A percentile compares a stretch with the other conserved stretches of the same genome.
Conservation (phyloP, 2,888 invertebrate species). For the Thecocarcelia acutangulata region DNA sequence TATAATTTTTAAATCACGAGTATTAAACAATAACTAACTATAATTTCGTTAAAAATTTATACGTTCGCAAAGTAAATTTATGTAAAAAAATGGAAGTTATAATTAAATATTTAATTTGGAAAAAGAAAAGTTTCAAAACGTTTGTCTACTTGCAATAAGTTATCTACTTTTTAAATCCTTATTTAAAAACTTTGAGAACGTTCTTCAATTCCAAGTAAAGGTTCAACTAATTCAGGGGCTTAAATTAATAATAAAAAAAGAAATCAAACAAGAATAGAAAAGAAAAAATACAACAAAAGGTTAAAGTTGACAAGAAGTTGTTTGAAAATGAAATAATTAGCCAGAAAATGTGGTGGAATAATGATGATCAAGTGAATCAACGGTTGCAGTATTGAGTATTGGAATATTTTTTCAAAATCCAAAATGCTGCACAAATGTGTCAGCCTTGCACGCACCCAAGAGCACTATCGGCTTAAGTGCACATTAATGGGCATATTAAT, state of each 20-base stretch:
- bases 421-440: no score
- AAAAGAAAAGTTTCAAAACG: conserved; percentile 34
- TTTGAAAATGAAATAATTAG: conserved; percentile 34
- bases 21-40: conserved; percentile 36
- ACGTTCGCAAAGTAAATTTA: conserved; percentile 57
- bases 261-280: conserved; percentile 50
- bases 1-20: conserved; percentile 37
- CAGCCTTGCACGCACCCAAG: no score
- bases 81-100: conserved; percentile 21
- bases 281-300: conserved; percentile 44
- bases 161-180: conserved; percentile 55
- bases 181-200: conserved; percentile 71
- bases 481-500: no score
- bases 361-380: neutral
- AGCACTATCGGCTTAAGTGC: no score
- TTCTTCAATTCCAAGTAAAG: conserved; percentile 70
- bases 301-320: conserved; percentile 53
- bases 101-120: conserved; percentile 31
- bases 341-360: conserved; percentile 10
- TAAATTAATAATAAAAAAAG: conserved; percentile 56
- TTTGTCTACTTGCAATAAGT: conserved; percentile 68
- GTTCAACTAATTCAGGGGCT: conserved; percentile 71
- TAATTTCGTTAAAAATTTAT: conserved; percentile 21
- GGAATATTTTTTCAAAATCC: neutral
- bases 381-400: conserved; percentile 29